Percentiles rank a stretch among this genome's conserved stretches.
Evolutionary conservation across 2,113 vertebrate species (phyloP).

Genomic region (Corythoichthys intestinalis): DNA sequence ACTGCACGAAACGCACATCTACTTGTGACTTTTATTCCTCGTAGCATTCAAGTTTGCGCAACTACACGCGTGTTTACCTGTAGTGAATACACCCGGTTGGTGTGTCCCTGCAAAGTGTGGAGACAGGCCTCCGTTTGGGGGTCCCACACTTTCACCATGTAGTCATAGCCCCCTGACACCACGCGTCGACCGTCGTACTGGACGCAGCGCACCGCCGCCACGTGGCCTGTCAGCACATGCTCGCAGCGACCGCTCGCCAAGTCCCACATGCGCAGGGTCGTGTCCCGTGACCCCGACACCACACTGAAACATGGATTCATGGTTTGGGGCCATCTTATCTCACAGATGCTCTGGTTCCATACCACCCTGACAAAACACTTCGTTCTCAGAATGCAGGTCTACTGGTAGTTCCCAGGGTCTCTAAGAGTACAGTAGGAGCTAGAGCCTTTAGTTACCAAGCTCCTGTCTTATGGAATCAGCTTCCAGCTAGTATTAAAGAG

Average conservation of each 20-base stretch:
- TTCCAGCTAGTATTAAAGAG: too few species aligned
- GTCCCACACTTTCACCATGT: slow-evolving; percentile 99
- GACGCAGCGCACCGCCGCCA: slow-evolving; percentile 93
- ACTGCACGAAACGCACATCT: slow-evolving; percentile 67
- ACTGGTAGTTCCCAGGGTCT: too few species aligned
- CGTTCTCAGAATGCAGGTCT: too few species aligned
- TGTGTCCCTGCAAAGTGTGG: slow-evolving; percentile 96
- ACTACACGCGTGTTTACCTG: slow-evolving; percentile 75
- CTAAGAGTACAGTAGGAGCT: too few species aligned
- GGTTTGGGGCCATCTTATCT: too few species aligned
- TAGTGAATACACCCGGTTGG: slow-evolving; percentile 92
- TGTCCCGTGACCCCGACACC: slow-evolving; percentile 92
- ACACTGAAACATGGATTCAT: slow-evolving; percentile 70
- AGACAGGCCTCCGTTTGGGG: slow-evolving; percentile 93
- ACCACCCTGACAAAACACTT: too few species aligned
- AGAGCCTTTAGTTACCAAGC: too few species aligned
- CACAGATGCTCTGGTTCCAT: too few species aligned
- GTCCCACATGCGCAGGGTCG: slow-evolving; percentile 92
- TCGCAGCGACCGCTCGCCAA: slow-evolving; percentile 90
- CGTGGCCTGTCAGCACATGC: slow-evolving; percentile 92
- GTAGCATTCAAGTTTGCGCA: not conserved
- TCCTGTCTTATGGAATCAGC: too few species aligned
- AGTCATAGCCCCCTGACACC: slow-evolving; percentile 95
- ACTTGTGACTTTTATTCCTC: not conserved
- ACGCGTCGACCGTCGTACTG: slow-evolving; percentile 93